Evolutionary conservation across 2,113 vertebrate species (phyloP).

Genomic region (Lamprologus callipterus): DNA sequence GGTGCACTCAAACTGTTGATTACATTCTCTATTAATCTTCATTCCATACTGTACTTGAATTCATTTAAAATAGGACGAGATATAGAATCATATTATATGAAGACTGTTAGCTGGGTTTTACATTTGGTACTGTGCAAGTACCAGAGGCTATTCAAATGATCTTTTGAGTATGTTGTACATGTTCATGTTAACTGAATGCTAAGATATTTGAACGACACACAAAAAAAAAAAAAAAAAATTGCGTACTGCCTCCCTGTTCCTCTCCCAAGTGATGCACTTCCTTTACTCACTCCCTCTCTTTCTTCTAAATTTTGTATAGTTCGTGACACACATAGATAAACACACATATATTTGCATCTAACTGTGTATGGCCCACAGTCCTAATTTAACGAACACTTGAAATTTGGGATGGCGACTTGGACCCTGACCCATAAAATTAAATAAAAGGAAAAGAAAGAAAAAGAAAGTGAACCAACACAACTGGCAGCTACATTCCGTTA

Average conservation of each 20-base stretch:
- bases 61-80: conserved; percentile 46
- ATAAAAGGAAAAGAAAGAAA: neutral
- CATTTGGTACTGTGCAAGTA: conserved; percentile 47
- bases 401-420: conserved; percentile 22
- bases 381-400: conserved; percentile 25
- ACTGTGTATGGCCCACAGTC: conserved; percentile 41
- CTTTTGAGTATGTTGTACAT: conserved; percentile 49
- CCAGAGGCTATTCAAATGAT: conserved; percentile 24
- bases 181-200: conserved; percentile 45
- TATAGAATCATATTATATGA: conserved; percentile 50
- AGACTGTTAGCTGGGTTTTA: conserved; percentile 64
- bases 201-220: conserved; percentile 41
- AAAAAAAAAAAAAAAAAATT: neutral
- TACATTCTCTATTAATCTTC: conserved; percentile 31
- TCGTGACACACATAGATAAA: conserved; percentile 26
- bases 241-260: conserved; percentile 36
- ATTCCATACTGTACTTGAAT: conserved; percentile 66
- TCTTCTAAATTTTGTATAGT: conserved; percentile 51
- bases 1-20: conserved; percentile 34
- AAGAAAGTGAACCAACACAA: conserved; percentile 52
- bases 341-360: neutral
- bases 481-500: conserved; percentile 80
- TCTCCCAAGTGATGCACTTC: conserved; percentile 39
- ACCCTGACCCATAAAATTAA: conserved; percentile 12
- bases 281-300: conserved; percentile 27